Percentiles rank a stretch among this genome's conserved stretches.
Conservation (phyloP, 30 jellyfish, hydroid and myxozoan species). For the Nemopilema nomurai region DNA sequence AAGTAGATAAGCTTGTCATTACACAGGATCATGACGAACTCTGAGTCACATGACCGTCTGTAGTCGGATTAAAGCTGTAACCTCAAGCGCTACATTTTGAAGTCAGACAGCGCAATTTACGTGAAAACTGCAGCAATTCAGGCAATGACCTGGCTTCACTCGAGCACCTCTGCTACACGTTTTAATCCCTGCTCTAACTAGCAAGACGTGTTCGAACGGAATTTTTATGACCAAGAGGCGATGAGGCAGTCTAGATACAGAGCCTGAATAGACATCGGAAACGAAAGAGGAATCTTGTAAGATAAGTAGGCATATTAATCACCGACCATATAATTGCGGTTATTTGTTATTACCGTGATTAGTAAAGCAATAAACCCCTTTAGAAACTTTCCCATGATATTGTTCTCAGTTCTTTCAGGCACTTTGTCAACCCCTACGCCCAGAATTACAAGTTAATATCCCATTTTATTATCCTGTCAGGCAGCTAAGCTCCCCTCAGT, state of each 20-base stretch:
- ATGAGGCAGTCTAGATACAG: too few species aligned
- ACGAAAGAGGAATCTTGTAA: not conserved
- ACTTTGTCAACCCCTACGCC: conserved; percentile 15
- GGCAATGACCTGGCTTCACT: not conserved
- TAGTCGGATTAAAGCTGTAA: not conserved
- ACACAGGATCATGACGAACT: too few species aligned
- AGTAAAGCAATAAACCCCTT: conserved; percentile 14
- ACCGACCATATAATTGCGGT: conserved; percentile 6
- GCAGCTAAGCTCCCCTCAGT: not conserved
- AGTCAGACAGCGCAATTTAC: not conserved
- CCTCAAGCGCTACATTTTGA: not conserved
- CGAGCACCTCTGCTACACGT: too few species aligned
- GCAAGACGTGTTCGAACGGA: too few species aligned
- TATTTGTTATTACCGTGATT: not conserved
- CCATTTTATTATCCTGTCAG: not conserved
- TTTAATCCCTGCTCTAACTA: not conserved
- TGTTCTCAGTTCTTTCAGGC: not conserved
- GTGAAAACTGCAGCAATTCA: not conserved
- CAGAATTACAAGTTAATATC: not conserved
- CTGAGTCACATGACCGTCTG: not conserved
- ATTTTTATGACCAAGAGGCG: too few species aligned
- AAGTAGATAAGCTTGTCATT: too few species aligned
- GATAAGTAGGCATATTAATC: not conserved
- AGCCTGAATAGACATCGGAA: not conserved
- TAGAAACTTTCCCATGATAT: conserved; percentile 44